A percentile compares a stretch with the other conserved stretches of the same genome.
Evolutionary conservation across 2,113 vertebrate species (phyloP).

Genomic region (Anolis sagrei): DNA sequence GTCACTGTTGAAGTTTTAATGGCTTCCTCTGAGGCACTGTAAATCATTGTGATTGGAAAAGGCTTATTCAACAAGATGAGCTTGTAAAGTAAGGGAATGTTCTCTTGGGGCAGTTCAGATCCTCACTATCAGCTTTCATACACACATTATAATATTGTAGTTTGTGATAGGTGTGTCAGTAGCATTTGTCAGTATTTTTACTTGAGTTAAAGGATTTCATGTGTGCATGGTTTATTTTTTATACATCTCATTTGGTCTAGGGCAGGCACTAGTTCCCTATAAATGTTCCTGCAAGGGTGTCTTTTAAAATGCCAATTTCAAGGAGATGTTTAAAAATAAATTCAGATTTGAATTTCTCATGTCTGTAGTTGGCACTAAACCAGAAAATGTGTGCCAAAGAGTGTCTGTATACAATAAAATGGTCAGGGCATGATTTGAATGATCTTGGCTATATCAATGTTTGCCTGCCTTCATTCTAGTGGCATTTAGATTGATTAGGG

Average conservation of each 20-base stretch:
- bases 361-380: neutral
- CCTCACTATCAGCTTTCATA: too few species aligned
- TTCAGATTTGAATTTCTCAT: neutral
- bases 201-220: neutral
- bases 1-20: constrained; percentile 21
- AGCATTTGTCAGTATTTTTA: neutral
- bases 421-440: neutral
- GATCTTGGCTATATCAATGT: neutral
- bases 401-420: neutral
- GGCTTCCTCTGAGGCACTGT: constrained; percentile 4
- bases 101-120: neutral
- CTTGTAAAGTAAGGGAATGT: constrained; percentile 15
- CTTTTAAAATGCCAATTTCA: neutral
- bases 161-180: too few species aligned
- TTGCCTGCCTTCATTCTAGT: neutral
- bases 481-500: neutral
- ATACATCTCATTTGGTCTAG: neutral
- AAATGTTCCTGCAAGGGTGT: neutral
- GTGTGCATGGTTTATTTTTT: neutral
- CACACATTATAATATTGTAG: too few species aligned
- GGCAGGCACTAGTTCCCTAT: neutral
- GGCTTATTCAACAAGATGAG: neutral
- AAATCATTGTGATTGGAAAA: constrained; percentile 30
- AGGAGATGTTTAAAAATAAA: neutral
- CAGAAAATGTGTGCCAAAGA: too few species aligned